These are phyloP conservation scores for Mobula hypostoma DNA, from an alignment of 2,113 vertebrate species.

Conservation along the genomic window DNA sequence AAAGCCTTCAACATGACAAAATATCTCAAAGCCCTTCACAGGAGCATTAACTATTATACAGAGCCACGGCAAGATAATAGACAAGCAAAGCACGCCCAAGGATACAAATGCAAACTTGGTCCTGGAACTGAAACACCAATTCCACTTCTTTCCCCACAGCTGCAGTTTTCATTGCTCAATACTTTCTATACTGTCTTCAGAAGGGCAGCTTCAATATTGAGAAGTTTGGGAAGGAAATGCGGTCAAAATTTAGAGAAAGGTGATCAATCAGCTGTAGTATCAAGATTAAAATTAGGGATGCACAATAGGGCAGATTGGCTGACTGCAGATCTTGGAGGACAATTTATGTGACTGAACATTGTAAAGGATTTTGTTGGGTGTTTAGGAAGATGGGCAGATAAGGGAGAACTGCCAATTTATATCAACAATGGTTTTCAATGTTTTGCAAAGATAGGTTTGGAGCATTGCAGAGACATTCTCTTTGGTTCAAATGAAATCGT, in stretches of 20 bases:
- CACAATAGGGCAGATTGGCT: not conserved
- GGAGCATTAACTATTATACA: not conserved
- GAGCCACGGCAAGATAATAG: not conserved
- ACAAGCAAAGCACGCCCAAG: not conserved
- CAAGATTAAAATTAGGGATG: not conserved
- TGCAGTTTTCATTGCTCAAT: too few relatives aligned
- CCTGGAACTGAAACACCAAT: too few relatives aligned
- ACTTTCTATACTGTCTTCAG: too few relatives aligned
- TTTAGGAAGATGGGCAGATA: not conserved
- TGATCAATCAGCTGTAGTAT: not conserved
- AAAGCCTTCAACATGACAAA: not conserved
- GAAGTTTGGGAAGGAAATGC: not conserved
- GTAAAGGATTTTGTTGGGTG: not conserved
- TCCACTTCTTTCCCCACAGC: too few relatives aligned
- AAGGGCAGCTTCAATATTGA: too few relatives aligned
- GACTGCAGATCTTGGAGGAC: not conserved
- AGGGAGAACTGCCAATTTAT: not conserved
- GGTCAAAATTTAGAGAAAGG: too few relatives aligned
- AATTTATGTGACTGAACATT: not conserved
- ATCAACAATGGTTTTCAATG: not conserved
- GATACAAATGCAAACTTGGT: too few relatives aligned
- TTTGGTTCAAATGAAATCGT: not conserved
- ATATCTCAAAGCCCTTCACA: not conserved
- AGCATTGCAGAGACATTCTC: not conserved
- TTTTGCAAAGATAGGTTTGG: not conserved